These are phyloP conservation scores for Heliconius aoede DNA, from an alignment of 2,888 invertebrate species.

Conservation along the genomic window DNA sequence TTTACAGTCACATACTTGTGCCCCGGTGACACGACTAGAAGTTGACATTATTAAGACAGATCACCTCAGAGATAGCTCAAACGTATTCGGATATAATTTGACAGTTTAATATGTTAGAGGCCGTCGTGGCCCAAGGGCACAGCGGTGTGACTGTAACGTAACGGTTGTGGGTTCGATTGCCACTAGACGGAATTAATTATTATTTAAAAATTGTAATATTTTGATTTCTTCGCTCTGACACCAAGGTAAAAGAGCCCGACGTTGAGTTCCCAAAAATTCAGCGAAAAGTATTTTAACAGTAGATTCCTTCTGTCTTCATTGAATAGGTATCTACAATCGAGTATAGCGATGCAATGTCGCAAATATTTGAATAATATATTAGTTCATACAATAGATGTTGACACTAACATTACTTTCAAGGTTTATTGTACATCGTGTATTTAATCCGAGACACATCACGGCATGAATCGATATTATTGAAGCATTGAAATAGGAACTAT, in stretches of 20 bases:
- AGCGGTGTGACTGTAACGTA: too few species aligned
- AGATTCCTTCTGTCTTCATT: too few species aligned
- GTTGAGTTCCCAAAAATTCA: too few species aligned
- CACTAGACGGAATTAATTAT: too few species aligned
- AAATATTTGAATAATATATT: constrained; percentile 8
- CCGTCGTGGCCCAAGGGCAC: background rate
- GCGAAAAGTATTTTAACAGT: too few species aligned
- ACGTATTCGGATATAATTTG: constrained; percentile 52
- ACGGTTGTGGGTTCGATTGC: too few species aligned
- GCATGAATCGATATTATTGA: background rate
- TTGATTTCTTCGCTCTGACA: too few species aligned
- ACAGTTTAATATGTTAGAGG: constrained; percentile 41
- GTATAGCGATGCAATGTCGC: constrained; percentile 20
- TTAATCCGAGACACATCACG: background rate
- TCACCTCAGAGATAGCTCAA: constrained; percentile 46
- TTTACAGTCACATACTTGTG: too few species aligned
- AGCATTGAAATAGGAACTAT: background rate
- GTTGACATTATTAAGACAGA: constrained; percentile 44
- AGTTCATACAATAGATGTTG: background rate
- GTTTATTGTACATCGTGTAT: background rate
- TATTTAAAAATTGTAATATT: too few species aligned
- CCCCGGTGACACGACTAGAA: background rate
- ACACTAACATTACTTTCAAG: background rate
- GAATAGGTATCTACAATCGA: background rate
- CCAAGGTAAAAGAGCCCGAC: too few species aligned